Percentiles rank a stretch among this genome's conserved stretches.
These are phyloP conservation scores for Fopius arisanus DNA, from an alignment of 1,140 invertebrate genomes.

Conservation along the genomic window DNA sequence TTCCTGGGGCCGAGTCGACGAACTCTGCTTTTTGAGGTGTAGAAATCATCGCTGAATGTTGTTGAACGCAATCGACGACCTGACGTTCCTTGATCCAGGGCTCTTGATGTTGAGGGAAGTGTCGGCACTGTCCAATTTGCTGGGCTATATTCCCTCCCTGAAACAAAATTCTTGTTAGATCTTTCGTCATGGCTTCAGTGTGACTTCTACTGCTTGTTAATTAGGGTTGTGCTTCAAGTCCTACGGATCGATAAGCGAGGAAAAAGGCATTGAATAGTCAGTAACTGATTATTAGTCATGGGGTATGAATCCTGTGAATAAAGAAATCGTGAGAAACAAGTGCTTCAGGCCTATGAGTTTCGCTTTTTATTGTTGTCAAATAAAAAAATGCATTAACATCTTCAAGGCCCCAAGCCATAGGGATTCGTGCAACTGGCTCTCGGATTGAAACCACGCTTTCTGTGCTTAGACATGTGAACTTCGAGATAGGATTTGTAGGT, in stretches of 20 bases:
- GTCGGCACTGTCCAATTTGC: constrained; percentile 39
- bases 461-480: constrained; percentile 57
- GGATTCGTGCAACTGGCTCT: constrained; percentile 11
- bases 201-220: neutral
- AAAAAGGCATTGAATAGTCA: neutral
- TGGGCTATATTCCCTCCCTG: constrained; percentile 33
- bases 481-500: constrained; percentile 61
- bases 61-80: constrained; percentile 34
- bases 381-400: neutral
- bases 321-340: no score
- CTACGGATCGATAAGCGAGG: neutral
- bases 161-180: constrained; percentile 21
- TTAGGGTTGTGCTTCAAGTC: neutral
- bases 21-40: constrained; percentile 5
- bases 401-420: neutral
- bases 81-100: neutral
- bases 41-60: constrained; percentile 24
- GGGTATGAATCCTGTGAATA: no score
- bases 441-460: constrained; percentile 15
- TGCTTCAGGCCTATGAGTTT: no score
- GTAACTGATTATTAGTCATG: no score
- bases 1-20: constrained; percentile 31
- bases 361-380: no score
- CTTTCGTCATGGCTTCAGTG: neutral
- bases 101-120: constrained; percentile 30